These are phyloP conservation scores for Standfussiana lucernea DNA, from an alignment of 2,888 invertebrate genomes.

Conservation along the genomic window DNA sequence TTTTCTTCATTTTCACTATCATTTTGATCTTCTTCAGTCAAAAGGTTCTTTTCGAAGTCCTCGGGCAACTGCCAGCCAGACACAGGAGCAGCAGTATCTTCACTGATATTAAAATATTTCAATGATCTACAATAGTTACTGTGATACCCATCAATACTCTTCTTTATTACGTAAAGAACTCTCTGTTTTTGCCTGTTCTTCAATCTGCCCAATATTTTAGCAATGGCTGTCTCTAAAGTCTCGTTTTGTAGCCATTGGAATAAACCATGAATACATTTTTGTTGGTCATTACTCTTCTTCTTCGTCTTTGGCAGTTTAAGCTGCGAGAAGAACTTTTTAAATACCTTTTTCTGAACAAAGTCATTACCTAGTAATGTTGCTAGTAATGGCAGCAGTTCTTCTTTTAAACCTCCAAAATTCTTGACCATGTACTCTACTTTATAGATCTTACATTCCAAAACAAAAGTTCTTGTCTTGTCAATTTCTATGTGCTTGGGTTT, in stretches of 20 bases:
- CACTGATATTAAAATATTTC: constrained; percentile 88
- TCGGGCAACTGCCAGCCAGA: constrained; percentile 62
- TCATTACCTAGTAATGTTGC: constrained; percentile 97
- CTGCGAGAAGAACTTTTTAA: constrained; percentile 93
- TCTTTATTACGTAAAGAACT: constrained; percentile 91
- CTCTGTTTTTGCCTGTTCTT: constrained; percentile 89
- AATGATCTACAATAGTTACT: constrained; percentile 91
- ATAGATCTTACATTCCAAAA: constrained; percentile 93
- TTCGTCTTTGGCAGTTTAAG: constrained; percentile 91
- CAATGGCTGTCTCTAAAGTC: constrained; percentile 92
- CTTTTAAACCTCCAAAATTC: constrained; percentile 92
- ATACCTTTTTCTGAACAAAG: constrained; percentile 93
- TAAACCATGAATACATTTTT: constrained; percentile 93
- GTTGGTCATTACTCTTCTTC: constrained; percentile 91
- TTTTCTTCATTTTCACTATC: constrained; percentile 20
- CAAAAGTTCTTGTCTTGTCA: constrained; percentile 79
- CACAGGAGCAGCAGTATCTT: constrained; percentile 53
- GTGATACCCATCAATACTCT: constrained; percentile 92
- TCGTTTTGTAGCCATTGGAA: constrained; percentile 94
- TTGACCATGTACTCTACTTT: constrained; percentile 92
- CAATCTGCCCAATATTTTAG: constrained; percentile 92
- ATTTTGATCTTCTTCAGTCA: constrained; percentile 61
- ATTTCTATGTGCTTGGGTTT: constrained; percentile 80
- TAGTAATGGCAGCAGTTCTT: constrained; percentile 93
- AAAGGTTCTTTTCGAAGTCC: constrained; percentile 64